Base-by-base conservation (phyloP, 2,113 vertebrate genomes). In the Sylvilagus bachmani region DNA sequence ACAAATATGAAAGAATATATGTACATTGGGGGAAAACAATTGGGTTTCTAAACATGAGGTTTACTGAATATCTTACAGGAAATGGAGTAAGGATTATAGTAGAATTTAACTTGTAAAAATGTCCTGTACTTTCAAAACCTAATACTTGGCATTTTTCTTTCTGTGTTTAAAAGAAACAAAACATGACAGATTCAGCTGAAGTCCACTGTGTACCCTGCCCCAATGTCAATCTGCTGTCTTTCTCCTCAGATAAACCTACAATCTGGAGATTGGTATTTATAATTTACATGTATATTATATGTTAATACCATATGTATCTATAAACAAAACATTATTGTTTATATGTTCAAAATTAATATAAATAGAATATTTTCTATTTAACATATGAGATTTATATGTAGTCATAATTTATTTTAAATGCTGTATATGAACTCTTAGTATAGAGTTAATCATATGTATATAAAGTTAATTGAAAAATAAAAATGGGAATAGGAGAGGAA, bases 131-230 rank as follows among this genome's bases (percentile, higher is more conserved):
- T 58, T 89, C 25, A 70, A 81, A 22, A 80, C 51, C 24, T 77
- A 77, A 33, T 13, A 92, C 85, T 88, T 83, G 75, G 9, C n/a
- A 5, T 74, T 70, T 74, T 80, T 93, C 73, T 25, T 84, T 36
- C n/a, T 80, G 67, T 64, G 86, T 93, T 95, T 58, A 25, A 67
- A 64, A 80, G 25, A 92, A 90, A 78, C 4, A 79, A 82, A 75
- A 66, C 17, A 61, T 66, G 33, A n/a, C 9, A 88, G 55, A 67
- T 81, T 92, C 36, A 78, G 27, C 51, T 51, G 53, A 94, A 70
- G 21, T 13, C 33, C 19, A 31, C 51, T 83, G 21, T 73, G 17
- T 4, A 64, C 10, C 71, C 3, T 14, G 78, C 16, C 17, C 49
- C 36, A 69, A 62, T 64, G 84, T 33, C 51, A 80, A 58, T 74